These are phyloP conservation scores for Epistrophella euchroma DNA, from an alignment of 2,888 invertebrate genomes.

Conservation along the genomic window DNA sequence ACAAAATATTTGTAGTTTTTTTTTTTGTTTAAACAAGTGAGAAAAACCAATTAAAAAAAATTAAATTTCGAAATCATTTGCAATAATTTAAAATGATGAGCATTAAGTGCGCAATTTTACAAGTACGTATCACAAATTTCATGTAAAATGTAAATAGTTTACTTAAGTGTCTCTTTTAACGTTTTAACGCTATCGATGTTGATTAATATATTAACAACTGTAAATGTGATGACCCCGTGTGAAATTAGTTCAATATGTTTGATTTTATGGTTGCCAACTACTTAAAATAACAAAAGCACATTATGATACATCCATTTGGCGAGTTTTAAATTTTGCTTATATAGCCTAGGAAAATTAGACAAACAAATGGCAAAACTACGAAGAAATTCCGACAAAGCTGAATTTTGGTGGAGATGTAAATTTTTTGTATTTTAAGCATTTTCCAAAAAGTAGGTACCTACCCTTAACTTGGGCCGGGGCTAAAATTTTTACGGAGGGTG, in stretches of 20 bases:
- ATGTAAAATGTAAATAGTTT: background rate
- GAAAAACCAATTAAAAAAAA: background rate
- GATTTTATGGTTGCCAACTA: background rate
- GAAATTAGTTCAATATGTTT: background rate
- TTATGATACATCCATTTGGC: too few relatives aligned
- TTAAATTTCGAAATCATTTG: background rate
- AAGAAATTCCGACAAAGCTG: too few relatives aligned
- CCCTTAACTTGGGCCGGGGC: too few relatives aligned
- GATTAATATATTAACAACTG: conserved; percentile 23
- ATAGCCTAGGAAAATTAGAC: too few relatives aligned
- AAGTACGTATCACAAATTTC: conserved; percentile 53
- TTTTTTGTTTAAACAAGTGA: conserved; percentile 1
- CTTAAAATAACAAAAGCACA: too few relatives aligned
- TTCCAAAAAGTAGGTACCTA: too few relatives aligned
- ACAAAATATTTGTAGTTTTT: background rate
- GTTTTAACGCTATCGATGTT: background rate
- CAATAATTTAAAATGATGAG: conserved; percentile 46
- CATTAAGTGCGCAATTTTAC: conserved; percentile 57
- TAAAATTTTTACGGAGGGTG: too few relatives aligned
- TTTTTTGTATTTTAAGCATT: too few relatives aligned
- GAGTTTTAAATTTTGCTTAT: too few relatives aligned
- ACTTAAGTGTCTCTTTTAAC: background rate
- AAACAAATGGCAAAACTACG: too few relatives aligned
- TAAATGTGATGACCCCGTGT: conserved; percentile 13
- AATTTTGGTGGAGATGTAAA: too few relatives aligned